These are phyloP conservation scores for Gallinago stenura DNA, from an alignment of 2,797 vertebrate species.

Conservation along the genomic window DNA sequence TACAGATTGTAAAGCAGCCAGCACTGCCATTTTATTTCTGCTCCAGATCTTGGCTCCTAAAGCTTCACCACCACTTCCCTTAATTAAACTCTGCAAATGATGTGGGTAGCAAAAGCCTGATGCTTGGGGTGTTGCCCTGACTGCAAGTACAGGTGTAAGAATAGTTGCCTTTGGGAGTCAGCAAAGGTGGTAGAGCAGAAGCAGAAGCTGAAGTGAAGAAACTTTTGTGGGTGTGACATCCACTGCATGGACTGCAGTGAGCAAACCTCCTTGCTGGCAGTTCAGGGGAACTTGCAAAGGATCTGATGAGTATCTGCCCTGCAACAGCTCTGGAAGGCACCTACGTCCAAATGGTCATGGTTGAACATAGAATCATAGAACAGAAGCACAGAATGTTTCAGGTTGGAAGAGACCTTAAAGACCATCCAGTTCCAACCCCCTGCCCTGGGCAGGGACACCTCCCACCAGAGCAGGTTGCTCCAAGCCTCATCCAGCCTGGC, in stretches of 20 bases:
- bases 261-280: background rate
- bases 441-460: too few relatives aligned
- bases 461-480: too few relatives aligned
- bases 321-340: background rate
- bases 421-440: too few relatives aligned
- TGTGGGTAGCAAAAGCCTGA: background rate
- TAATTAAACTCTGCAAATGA: background rate
- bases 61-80: background rate
- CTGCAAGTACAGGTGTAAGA: background rate
- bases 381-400: too few relatives aligned
- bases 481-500: too few relatives aligned
- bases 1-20: background rate
- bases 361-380: background rate
- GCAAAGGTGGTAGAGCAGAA: background rate
- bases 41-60: background rate
- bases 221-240: fast-evolving
- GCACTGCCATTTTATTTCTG: background rate
- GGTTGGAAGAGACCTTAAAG: too few relatives aligned
- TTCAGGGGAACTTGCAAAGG: background rate
- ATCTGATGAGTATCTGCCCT: background rate
- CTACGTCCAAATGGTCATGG: fast-evolving
- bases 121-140: background rate
- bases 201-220: background rate
- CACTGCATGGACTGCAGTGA: background rate
- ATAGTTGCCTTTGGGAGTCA: background rate